Base-by-base conservation (phyloP, 2,113 vertebrate genomes). In the Panthera tigris region DNA sequence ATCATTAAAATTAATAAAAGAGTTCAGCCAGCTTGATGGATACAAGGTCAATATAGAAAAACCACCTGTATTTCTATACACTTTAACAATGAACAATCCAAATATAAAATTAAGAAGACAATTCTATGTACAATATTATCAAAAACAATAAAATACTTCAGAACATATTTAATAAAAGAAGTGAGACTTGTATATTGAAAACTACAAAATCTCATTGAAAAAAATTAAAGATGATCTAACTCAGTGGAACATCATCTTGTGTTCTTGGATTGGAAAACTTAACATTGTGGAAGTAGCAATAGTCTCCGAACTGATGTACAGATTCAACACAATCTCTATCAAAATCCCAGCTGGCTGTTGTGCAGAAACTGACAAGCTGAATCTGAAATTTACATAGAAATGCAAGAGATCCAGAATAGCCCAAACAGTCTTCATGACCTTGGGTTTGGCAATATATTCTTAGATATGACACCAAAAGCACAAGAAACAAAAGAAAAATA, bases 1-100 rank as follows among this genome's bases (percentile, higher is more conserved):
- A 79, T 76, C 25, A 96, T 78, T 93, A 89, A 10, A 76, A 69
- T 84, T 89, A 55, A 36, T 65, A 87, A 94, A 68, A 21, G n/a
- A 86, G 14, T 55, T 87, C n/a, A 21, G 48, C 48, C 55, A 68
- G 19, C 2, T 87, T 79, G 29, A 7, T 29, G 74, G 27, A 87
- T 79, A 45, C 1, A 79, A 68, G 29, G 19, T 87, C n/a, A 87
- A 79, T 68, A 41, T 39, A 87, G 61, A 68, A 79, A 87, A 94
- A 78, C n/a, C 19, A 87, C n/a, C 45, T 79, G 14, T 87, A 69
- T 94, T 79, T 87, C 29, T 94, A n/a, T 68, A 45, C 3, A 2
- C 14, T 21, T 61, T 79, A 87, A 94, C 61, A 87, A 68, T 87
- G 21, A 86, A 33, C 4, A 66, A 87, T 68, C n/a, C 29, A 94